Evolutionary conservation across 2,888 invertebrate genomes (phyloP), one percentile per base, ranked within the genome.

Genomic region (Cheiracanthium punctorium): DNA sequence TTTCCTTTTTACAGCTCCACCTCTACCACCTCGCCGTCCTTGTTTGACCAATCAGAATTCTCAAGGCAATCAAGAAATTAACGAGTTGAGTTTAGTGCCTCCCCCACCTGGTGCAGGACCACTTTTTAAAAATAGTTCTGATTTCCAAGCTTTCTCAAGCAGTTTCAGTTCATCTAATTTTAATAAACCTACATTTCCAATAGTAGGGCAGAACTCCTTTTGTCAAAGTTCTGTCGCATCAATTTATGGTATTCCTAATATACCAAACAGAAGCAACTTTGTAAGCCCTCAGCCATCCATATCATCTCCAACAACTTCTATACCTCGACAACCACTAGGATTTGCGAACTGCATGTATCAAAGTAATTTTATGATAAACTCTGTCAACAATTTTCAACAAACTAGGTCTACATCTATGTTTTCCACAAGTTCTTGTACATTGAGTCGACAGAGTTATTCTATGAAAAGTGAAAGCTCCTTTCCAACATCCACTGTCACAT

Each of bases 1-100:
- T 43, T 48, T 69, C 32, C 33, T 41, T 80, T 69, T 64, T 73
- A 73, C 32, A 52, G 24, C 71, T 58, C 88, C 88, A 10, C 88
- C 88, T n/a, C 37, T 88, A 37, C 88, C 88, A 67, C 88, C 88
- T 32, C 84, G 88, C 2, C 80, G 71, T 20, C 58, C 80, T 28
- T 30, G 24, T 24, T 67, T 37, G 4, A 64, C 30, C 29, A 58
- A 64, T 14, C 33, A 70, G 8, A 64, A 24, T 43, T 24, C n/a
- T 30, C 65, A 30, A 70, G 64, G 17, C 8, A 52, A 30, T 43
- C 12, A 30, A 33, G 88, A 75, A 65, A 74, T 43, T 8, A 82
- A 76, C 52, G 88, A 82, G 28, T 32, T 88, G 24, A 52, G 52
- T 67, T 48, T 64, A 7, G 80, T 88, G 17, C 88, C 88, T 2